Base-by-base conservation (phyloP, 2,797 vertebrate genomes). In the Hoplostethus atlanticus region DNA sequence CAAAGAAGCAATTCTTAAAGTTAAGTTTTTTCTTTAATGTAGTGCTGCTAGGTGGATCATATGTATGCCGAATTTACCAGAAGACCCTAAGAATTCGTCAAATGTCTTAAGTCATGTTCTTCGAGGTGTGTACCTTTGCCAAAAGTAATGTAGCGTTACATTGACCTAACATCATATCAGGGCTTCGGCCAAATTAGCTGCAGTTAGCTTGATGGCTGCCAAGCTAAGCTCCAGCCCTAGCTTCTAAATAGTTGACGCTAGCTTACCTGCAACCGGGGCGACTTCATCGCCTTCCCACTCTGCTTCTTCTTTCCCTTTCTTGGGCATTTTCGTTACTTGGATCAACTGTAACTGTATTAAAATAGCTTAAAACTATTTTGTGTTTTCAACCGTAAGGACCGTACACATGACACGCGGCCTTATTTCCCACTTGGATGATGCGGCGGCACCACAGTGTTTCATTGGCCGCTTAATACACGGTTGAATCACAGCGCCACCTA, bases 211-310 rank as follows among this genome's bases (percentile, higher is more conserved):
- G 5, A 12, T 10, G 0, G 67, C 38, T 73, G 50, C 21, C 2
- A 25, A 65, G 59, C 76, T 42, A 46, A 30, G 15, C n/a, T 21
- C n/a, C 16, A 38, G 38, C 38, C 40, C 16, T 17, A 16, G 42
- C 30, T 63, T 38, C 12, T 40, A 3, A 25, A 61, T 21, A 44
- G 21, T 38, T 3, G 44, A 25, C 34, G 17, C 53, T 56, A 17
- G 47, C 62, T 89, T 70, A 92, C 93, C 93, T 48, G 90, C 61
- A 30, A 87, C 64, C 13, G 93, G 79, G 1, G 86, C 31, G 2
- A 60, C 91, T 2, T 95, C 94, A 0, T 94, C 92, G 10, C 82
- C 95, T 75, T 93, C 88, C 95, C 95, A 95, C 80, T 92, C 91
- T 5, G 87, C 76, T 30, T 94, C 94, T 54, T 94, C 94, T 79